These are phyloP conservation scores for Carettochelys insculpta DNA, from an alignment of 2,113 vertebrate genomes.

Conservation along the genomic window DNA sequence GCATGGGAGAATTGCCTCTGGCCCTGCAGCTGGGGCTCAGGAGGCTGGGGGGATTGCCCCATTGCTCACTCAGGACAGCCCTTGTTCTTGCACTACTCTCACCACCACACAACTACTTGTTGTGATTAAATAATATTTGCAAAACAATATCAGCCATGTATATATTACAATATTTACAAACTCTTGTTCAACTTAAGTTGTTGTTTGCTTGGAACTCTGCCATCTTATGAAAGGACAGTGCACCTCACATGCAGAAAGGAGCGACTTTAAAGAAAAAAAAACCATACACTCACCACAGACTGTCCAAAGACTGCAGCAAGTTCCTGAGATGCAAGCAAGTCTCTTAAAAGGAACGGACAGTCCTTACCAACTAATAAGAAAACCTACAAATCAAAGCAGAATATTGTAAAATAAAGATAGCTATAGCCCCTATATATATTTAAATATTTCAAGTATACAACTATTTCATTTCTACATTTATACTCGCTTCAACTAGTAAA, in stretches of 20 bases:
- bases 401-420: neutral
- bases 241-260: neutral
- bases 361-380: conserved; percentile 76
- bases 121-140: neutral
- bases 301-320: conserved; percentile 76
- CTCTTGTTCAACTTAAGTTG: neutral
- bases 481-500: neutral
- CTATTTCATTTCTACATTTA: neutral
- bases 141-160: neutral
- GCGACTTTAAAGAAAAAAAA: neutral
- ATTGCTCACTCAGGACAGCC: too few species aligned
- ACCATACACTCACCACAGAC: conserved; percentile 70
- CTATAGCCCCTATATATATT: neutral
- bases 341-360: conserved; percentile 82
- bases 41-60: too few species aligned
- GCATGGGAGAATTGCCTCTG: too few species aligned
- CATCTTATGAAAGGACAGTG: neutral
- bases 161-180: neutral
- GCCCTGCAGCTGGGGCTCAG: too few species aligned
- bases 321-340: conserved; percentile 77
- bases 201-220: neutral
- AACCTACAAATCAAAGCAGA: conserved; percentile 64
- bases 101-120: neutral
- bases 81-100: neutral
- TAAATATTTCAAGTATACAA: neutral